phyloP scores from a whole-genome alignment of 2,113 vertebrate species.

The Petroica traversi region DNA sequence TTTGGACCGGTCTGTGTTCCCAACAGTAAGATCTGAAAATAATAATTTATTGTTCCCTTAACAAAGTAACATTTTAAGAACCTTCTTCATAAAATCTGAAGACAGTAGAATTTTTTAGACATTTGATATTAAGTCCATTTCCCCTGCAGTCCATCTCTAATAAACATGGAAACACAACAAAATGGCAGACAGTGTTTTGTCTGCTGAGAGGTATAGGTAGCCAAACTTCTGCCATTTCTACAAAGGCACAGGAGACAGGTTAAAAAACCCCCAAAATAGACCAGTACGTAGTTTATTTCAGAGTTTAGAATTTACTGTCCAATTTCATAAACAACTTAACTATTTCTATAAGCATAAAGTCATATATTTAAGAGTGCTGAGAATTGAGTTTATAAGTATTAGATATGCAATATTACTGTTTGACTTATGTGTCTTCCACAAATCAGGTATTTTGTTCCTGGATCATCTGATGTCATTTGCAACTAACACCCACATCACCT shows the following conservation, averaged over 20 bases:
- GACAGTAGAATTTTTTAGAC: neutral
- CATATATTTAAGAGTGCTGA: neutral
- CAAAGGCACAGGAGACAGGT: neutral
- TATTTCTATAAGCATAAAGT: neutral
- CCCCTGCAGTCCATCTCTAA: neutral
- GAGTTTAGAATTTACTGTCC: neutral
- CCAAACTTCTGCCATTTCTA: neutral
- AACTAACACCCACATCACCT: neutral
- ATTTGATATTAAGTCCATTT: neutral
- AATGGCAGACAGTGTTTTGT: neutral
- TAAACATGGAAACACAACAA: neutral
- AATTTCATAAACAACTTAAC: neutral
- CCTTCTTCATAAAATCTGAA: neutral
- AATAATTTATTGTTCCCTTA: constrained; percentile 12
- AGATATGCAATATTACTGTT: neutral
- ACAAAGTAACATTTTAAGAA: neutral
- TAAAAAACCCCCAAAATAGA: fast-evolving
- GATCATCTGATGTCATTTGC: neutral
- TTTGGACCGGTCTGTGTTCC: constrained; percentile 86
- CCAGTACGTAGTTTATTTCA: neutral
- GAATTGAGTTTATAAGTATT: neutral
- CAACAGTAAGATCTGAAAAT: constrained; percentile 87
- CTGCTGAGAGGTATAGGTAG: neutral
- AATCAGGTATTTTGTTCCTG: neutral
- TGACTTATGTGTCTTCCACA: neutral